Base-by-base conservation (phyloP, 2,888 invertebrate species). In the Oligia fasciuncula region DNA sequence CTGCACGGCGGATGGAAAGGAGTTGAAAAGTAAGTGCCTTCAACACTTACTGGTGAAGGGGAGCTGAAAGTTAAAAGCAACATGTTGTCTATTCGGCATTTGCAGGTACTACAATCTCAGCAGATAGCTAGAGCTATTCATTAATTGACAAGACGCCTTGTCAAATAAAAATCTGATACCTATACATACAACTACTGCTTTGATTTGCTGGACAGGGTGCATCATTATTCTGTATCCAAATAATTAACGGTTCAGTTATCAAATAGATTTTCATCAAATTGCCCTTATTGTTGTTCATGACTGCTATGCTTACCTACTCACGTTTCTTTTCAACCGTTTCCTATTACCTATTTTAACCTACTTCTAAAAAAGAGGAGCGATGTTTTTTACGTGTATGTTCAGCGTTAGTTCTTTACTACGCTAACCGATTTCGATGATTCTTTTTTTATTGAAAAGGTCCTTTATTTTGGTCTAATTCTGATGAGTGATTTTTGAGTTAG, bases 1-100 rank as follows among this genome's bases (percentile, higher is more conserved):
- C 17, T 98, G 98, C 92, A 98, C 98, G 5, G 97, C 98, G 11
- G 98, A 98, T 92, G 98, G 97, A 62, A 97, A 97, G 87, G 98
- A 98, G 93, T 95, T 98, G 3, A 98, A 98, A 96, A 97, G 98
- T 98, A 87, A 88, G 93, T 66, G 0, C 14, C 4, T 51, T 35
- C 0, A 40, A 49, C 8, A 35, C 4, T 19, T 13, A 8, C 8
- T 0, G 13, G 17, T n/a, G 1, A 46, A 2, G 1, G n/a, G 23
- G 17, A 1, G 17, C 17, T 13, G 2, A 74, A 60, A 46, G 5
- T 19, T 8, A 17, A 11, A 11, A 65, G 49, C 9, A 35, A 49
- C 11, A 14, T 35, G 19, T 65, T 46, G 35, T 29, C 5, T 43
- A 19, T 76, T 4, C 8, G 49, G n/a, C n/a, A n/a, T n/a, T n/a